Percentiles rank a stretch among this genome's conserved stretches.
Evolutionary conservation across 2,888 invertebrate species (phyloP).

Genomic region (Diloba caeruleocephala): DNA sequence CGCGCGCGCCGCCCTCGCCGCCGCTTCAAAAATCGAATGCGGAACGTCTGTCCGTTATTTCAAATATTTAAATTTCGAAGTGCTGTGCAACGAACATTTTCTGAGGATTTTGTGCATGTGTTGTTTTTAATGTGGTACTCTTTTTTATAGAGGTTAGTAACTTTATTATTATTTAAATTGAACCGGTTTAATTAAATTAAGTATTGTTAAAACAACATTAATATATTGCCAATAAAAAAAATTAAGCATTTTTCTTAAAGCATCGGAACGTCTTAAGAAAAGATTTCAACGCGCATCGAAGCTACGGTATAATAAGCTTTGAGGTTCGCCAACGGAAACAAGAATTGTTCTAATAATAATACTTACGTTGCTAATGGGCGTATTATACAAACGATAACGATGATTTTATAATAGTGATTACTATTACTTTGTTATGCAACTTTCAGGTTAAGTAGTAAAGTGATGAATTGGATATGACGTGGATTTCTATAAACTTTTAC

Average conservation of each 20-base stretch:
- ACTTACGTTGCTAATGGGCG: slow-evolving; percentile 27
- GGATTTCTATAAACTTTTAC: slow-evolving; percentile 15
- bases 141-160: slow-evolving; percentile 68
- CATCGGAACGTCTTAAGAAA: slow-evolving; percentile 63
- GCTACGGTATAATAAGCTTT: slow-evolving; percentile 38
- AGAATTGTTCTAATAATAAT: slow-evolving; percentile 36
- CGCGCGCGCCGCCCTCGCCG: slow-evolving; percentile 83
- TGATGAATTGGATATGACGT: slow-evolving; percentile 6
- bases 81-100: slow-evolving; percentile 79
- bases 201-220: no score
- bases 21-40: slow-evolving; percentile 77
- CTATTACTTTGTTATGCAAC: slow-evolving; percentile 36
- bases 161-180: slow-evolving; percentile 24
- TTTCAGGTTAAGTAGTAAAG: not conserved
- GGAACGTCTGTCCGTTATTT: slow-evolving; percentile 70
- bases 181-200: not conserved
- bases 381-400: slow-evolving; percentile 30
- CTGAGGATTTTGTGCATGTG: slow-evolving; percentile 85
- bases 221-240: not conserved
- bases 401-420: slow-evolving; percentile 20
- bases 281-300: slow-evolving; percentile 77
- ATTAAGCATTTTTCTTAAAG: not conserved
- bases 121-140: slow-evolving; percentile 59
- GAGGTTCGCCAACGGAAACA: slow-evolving; percentile 49
- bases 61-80: slow-evolving; percentile 68